phyloP scores from a whole-genome alignment of 2,888 invertebrate species.

The Coelinius sp. region DNA sequence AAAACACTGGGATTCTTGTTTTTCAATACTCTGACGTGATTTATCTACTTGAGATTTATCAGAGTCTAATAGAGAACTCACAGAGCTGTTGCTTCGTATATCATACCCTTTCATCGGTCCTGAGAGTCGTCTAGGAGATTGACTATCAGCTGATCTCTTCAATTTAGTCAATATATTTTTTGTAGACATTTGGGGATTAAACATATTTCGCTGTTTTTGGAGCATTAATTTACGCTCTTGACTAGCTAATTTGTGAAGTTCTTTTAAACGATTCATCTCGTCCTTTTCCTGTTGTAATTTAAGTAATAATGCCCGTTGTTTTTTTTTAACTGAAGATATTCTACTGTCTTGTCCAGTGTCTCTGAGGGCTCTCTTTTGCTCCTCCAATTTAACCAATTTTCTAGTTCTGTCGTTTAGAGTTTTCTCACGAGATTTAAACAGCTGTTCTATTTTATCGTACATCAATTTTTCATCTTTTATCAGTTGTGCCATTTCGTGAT shows the following conservation, averaged over 20 bases:
- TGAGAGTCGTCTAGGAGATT: conserved; percentile 68
- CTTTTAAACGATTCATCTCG: conserved; percentile 77
- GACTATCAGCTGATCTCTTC: conserved; percentile 70
- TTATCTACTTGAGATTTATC: conserved; percentile 66
- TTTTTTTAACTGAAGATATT: conserved; percentile 75
- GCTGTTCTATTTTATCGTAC: conserved; percentile 77
- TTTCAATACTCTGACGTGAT: background rate
- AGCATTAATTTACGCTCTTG: conserved; percentile 73
- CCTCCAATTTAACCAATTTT: conserved; percentile 73
- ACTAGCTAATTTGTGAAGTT: conserved; percentile 73
- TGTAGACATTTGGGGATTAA: conserved; percentile 73
- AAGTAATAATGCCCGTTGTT: conserved; percentile 78
- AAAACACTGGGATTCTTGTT: background rate
- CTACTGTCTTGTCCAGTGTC: conserved; percentile 68
- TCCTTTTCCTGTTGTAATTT: conserved; percentile 79
- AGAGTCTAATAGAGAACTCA: conserved; percentile 67
- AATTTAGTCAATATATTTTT: conserved; percentile 72
- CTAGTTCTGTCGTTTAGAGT: conserved; percentile 79
- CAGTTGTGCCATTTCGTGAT: conserved; percentile 74
- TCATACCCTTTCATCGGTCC: conserved; percentile 74
- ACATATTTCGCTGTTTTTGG: conserved; percentile 73
- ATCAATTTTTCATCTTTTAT: conserved; percentile 79
- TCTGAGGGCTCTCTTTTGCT: conserved; percentile 74
- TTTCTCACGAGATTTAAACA: conserved; percentile 79
- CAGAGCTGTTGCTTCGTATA: conserved; percentile 70